Evolutionary conservation across 2,888 invertebrate species (phyloP), one percentile per base, ranked within the genome.

Genomic region (Drosophila nigritarsus): DNA sequence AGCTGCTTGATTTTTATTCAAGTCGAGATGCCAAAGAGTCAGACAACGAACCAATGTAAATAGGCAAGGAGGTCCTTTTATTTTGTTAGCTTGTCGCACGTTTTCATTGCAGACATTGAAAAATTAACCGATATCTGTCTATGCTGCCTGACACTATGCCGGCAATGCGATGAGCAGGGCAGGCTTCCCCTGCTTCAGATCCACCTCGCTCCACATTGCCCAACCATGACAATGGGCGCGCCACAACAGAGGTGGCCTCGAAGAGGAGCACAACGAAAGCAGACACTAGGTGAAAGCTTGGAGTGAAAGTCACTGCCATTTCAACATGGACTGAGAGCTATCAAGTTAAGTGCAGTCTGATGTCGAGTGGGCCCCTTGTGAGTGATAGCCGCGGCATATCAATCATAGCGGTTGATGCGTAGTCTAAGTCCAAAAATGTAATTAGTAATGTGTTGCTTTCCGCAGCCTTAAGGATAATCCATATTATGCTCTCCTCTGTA

Each of bases 61-160:
- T 76, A 76, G 62, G 49, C 53, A 53, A 54, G 45, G 55, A 62
- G 30, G 30, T 40, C n/a, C 13, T 49, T 42, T 42, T 29, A 51
- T 53, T 60, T 63, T 61, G 62, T 29, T 64, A 61, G 64, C 70
- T 60, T 76, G 75, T 73, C 78, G 80, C 87, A 84, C 90, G 89
- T 87, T 82, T 82, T 76, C 79, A 78, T 78, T 85, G 77, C 71
- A 82, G 90, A 90, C 90, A 80, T 89, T 89, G 89, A 90, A 90
- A 89, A 89, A 89, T 89, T 89, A 89, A 84, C 85, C 75, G 80
- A 89, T 87, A 89, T 89, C 87, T 83, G 81, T 89, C 90, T 82
- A 78, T 80, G 87, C 63, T 81, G 75, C 71, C 88, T 83, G 82
- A 81, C 87, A 77, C 74, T 56, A 56, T 79, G 60, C 34, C 65